These are phyloP conservation scores for Chrysochloris asiatica DNA, from an alignment of 2,113 vertebrate genomes.

Conservation along the genomic window DNA sequence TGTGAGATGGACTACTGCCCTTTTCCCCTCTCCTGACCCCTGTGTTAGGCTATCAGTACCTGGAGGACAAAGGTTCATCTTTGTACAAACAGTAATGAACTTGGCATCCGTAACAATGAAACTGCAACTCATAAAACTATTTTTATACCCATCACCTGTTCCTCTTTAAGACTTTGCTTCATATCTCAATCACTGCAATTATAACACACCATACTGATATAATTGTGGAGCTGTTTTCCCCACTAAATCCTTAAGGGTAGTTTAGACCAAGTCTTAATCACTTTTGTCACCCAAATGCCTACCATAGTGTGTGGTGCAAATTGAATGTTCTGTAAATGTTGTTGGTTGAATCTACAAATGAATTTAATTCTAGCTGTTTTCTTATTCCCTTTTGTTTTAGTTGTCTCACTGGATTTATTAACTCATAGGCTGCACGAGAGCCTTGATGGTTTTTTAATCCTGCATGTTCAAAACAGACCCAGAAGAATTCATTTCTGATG, in stretches of 20 bases:
- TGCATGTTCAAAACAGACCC: not conserved
- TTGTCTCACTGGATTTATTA: slow-evolving; percentile 1
- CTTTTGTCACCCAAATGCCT: not conserved
- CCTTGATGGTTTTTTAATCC: not conserved
- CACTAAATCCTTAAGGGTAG: not conserved
- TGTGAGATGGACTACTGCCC: not conserved
- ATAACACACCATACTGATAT: not conserved
- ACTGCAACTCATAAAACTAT: not conserved
- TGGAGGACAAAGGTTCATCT: not conserved
- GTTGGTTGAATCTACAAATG: not conserved
- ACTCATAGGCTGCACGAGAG: not conserved
- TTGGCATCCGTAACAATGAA: not conserved
- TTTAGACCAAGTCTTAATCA: not conserved
- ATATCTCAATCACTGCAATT: not conserved
- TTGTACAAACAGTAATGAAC: not conserved
- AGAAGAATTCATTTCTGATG: slow-evolving; percentile 9
- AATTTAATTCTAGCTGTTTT: not conserved
- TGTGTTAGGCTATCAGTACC: not conserved
- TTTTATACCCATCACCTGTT: not conserved
- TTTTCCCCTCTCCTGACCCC: not conserved
- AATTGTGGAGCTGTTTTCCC: not conserved
- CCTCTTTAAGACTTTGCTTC: slow-evolving; percentile 27
- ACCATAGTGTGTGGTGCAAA: not conserved
- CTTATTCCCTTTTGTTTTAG: not conserved
- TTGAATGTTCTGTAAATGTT: not conserved